Conservation (phyloP, 2,888 invertebrate species). For the Tipula helvola region DNA sequence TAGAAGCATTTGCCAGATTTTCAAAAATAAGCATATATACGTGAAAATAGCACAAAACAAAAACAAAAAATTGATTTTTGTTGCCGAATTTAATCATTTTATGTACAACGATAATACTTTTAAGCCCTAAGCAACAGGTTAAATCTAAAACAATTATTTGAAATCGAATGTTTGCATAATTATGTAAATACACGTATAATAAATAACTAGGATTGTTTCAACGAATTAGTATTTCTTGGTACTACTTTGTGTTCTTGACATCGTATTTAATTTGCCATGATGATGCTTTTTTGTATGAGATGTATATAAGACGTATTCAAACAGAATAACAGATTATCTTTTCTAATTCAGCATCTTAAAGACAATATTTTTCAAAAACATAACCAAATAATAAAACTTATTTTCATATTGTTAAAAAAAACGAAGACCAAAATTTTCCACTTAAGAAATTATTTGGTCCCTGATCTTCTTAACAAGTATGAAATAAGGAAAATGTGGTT, state of each 20-base stretch:
- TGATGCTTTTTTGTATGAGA: not conserved
- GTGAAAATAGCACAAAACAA: no score
- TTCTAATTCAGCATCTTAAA: not conserved
- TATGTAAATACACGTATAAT: not conserved
- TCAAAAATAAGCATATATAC: no score
- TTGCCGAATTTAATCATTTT: no score
- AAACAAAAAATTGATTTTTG: no score
- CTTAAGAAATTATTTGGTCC: not conserved
- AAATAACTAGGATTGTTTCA: not conserved
- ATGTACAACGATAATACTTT: no score
- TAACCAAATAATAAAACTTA: not conserved
- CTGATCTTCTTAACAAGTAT: not conserved
- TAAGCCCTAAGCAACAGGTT: not conserved
- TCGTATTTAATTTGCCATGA: not conserved
- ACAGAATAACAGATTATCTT: not conserved
- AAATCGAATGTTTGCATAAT: not conserved
- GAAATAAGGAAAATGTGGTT: not conserved
- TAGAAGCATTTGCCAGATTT: no score
- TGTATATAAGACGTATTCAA: not conserved
- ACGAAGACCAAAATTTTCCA: not conserved
- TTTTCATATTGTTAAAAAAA: not conserved
- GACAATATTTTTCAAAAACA: not conserved
- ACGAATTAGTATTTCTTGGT: not conserved
- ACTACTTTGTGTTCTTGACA: not conserved
- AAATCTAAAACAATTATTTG: not conserved